Conservation (phyloP, 2,113 vertebrate genomes). For the Hypocryptadius cinnamomeus region DNA sequence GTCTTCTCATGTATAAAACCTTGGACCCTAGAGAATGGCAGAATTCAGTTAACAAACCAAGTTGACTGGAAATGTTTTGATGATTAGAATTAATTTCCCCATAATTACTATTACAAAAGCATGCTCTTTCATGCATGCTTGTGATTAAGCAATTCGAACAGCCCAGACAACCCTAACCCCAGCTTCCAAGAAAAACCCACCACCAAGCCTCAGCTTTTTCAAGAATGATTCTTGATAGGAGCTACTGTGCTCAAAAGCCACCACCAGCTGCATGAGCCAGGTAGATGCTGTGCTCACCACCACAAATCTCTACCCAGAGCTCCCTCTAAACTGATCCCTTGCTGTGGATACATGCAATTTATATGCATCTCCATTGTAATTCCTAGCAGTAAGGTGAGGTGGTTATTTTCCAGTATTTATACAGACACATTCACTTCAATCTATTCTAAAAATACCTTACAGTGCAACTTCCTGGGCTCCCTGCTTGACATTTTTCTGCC, state of each 20-base stretch:
- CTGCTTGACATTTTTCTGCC: background rate
- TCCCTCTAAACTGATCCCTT: background rate
- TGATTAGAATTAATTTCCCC: background rate
- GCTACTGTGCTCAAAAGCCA: too few relatives aligned
- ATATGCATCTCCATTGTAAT: background rate
- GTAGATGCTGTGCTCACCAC: background rate
- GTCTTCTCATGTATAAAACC: background rate
- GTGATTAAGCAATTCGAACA: background rate
- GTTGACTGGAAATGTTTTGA: constrained; percentile 14
- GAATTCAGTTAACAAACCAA: background rate
- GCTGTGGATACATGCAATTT: accelerated
- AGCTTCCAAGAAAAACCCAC: background rate
- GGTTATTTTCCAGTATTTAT: background rate
- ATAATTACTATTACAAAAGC: background rate
- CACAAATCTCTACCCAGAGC: background rate
- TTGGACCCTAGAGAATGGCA: background rate
- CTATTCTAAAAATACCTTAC: background rate
- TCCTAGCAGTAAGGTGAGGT: background rate
- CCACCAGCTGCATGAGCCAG: background rate
- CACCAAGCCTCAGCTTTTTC: background rate
- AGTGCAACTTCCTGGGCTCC: background rate
- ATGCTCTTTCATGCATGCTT: background rate
- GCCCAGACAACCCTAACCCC: background rate
- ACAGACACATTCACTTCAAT: background rate
- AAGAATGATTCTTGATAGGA: too few relatives aligned